These are phyloP conservation scores for Cryptophagus acutangulus DNA, from an alignment of 2,888 invertebrate species.

Conservation along the genomic window DNA sequence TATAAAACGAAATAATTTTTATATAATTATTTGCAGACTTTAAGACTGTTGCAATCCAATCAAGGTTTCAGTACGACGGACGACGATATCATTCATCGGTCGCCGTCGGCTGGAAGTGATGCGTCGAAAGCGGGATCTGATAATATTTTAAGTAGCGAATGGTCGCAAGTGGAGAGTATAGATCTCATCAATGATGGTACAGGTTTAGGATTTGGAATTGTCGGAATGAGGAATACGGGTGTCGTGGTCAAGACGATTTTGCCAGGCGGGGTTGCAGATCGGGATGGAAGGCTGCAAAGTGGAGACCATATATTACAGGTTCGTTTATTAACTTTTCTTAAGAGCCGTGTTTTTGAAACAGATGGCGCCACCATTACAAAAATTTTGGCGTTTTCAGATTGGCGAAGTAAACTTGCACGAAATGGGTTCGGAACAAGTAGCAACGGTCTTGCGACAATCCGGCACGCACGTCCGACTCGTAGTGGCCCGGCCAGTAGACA, in stretches of 20 bases:
- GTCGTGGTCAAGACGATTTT: constrained; percentile 99
- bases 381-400: constrained; percentile 45
- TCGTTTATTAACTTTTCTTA: background rate
- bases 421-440: constrained; percentile 98
- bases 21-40: constrained; percentile 47
- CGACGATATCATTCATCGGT: constrained; percentile 49
- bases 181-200: constrained; percentile 97
- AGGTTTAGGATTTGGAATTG: constrained; percentile 97
- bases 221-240: constrained; percentile 94
- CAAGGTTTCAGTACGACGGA: constrained; percentile 58
- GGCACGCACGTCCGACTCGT: constrained; percentile 92
- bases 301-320: constrained; percentile 98
- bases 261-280: constrained; percentile 95
- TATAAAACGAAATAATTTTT: background rate
- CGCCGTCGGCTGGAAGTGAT: constrained; percentile 64
- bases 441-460: constrained; percentile 89
- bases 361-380: too few species aligned
- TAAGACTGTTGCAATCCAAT: constrained; percentile 69
- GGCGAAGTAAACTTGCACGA: constrained; percentile 74
- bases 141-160: constrained; percentile 79
- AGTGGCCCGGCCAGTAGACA: constrained; percentile 88
- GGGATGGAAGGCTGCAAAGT: constrained; percentile 92
- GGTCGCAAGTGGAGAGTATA: constrained; percentile 96
- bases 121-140: constrained; percentile 63
- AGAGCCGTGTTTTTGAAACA: background rate